Conservation (phyloP, 2,113 vertebrate genomes). For the Stercorarius parasiticus region DNA sequence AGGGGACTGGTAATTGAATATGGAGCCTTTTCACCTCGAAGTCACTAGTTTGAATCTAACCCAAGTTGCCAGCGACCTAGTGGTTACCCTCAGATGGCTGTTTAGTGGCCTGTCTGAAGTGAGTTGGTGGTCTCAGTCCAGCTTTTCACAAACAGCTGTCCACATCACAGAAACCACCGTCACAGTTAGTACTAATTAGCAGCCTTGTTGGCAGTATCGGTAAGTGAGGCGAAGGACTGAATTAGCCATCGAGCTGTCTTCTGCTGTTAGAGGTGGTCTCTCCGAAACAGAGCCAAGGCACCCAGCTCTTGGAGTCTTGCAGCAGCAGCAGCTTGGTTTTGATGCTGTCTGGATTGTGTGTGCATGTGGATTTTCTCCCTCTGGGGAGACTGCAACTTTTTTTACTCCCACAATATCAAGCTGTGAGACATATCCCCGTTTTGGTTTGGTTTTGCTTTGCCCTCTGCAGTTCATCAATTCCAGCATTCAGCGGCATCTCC, state of each 20-base stretch:
- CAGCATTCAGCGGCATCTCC: neutral
- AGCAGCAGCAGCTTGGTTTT: neutral
- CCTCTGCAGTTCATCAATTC: neutral
- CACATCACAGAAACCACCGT: constrained; percentile 57
- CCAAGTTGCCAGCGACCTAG: constrained; percentile 43
- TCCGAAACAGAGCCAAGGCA: neutral
- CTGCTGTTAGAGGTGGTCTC: constrained; percentile 35
- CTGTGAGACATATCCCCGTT: accelerated
- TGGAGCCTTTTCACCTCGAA: constrained; percentile 64
- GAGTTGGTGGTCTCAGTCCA: constrained; percentile 65
- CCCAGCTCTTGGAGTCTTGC: neutral
- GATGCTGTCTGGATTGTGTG: neutral
- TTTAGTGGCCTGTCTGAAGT: constrained; percentile 69
- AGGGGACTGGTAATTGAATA: constrained; percentile 57
- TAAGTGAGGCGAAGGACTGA: neutral
- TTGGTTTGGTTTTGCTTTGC: neutral
- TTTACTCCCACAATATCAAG: neutral
- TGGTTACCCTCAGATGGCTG: constrained; percentile 65
- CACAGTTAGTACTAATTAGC: constrained; percentile 18
- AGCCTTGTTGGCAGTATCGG: constrained; percentile 10
- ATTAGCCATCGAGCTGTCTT: neutral
- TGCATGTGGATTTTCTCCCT: neutral
- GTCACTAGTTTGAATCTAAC: constrained; percentile 10
- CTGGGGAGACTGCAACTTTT: neutral
- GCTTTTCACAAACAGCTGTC: constrained; percentile 17